phyloP scores from a whole-genome alignment of 2,797 vertebrate genomes.

The Decapterus maruadsi region DNA sequence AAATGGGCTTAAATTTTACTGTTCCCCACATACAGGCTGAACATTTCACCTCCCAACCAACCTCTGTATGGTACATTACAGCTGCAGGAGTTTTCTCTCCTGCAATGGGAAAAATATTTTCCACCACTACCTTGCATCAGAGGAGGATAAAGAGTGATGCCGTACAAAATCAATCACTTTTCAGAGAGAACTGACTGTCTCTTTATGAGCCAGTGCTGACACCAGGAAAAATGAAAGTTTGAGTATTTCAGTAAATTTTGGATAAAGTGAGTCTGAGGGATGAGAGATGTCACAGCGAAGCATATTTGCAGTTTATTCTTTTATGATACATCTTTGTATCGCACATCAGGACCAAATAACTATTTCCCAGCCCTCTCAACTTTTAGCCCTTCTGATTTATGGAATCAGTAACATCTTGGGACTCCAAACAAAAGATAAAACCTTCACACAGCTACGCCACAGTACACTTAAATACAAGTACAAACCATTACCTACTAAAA shows the following conservation, averaged over 20 bases:
- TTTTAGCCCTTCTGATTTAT: too few species aligned
- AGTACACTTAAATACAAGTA: not conserved
- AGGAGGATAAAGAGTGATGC: conserved; percentile 25
- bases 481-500: not conserved
- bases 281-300: too few species aligned
- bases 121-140: not conserved
- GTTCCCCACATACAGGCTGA: not conserved
- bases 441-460: not conserved
- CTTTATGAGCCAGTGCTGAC: not conserved
- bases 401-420: too few species aligned
- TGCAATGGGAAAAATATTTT: conserved; percentile 1
- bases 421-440: not conserved
- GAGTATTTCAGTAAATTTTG: not conserved
- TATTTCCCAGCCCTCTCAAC: too few species aligned
- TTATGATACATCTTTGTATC: not conserved
- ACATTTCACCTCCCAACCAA: not conserved
- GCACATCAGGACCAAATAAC: not conserved
- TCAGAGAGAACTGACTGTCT: not conserved
- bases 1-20: not conserved
- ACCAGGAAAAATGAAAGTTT: not conserved
- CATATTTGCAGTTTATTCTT: too few species aligned
- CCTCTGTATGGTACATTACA: too few species aligned
- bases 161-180: conserved; percentile 33
- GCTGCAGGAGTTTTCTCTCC: conserved; percentile 7
- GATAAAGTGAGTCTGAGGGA: not conserved